These are phyloP conservation scores for Mastacembelus armatus DNA, from an alignment of 2,797 vertebrate species.

Conservation along the genomic window DNA sequence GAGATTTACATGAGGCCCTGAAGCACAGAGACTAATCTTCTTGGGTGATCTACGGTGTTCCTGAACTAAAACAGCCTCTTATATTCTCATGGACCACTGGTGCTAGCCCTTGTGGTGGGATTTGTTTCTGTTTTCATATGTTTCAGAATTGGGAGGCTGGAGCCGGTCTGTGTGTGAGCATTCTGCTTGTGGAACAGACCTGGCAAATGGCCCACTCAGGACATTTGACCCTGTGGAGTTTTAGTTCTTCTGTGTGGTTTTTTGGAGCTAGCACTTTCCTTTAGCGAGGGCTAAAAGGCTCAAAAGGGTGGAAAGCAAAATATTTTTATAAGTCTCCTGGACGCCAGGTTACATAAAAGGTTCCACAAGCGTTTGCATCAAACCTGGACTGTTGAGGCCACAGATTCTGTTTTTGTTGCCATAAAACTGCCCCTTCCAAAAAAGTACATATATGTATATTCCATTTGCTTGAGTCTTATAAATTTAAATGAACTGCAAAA, in stretches of 20 bases:
- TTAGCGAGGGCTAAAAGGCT: slow-evolving; percentile 89
- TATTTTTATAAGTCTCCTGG: slow-evolving; percentile 98
- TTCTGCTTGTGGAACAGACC: slow-evolving; percentile 78
- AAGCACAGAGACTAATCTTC: slow-evolving; percentile 77
- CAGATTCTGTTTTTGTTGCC: slow-evolving; percentile 93
- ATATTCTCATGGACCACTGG: slow-evolving; percentile 73
- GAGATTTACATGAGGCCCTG: slow-evolving; percentile 79
- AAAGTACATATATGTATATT: slow-evolving; percentile 88
- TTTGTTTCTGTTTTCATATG: slow-evolving; percentile 83
- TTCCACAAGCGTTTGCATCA: slow-evolving; percentile 94
- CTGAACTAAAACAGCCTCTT: slow-evolving; percentile 78
- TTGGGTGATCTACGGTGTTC: slow-evolving; percentile 74
- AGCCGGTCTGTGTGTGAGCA: slow-evolving; percentile 76
- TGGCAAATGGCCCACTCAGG: slow-evolving; percentile 83
- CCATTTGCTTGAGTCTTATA: slow-evolving; percentile 91
- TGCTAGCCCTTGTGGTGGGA: slow-evolving; percentile 73
- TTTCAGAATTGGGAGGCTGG: slow-evolving; percentile 69
- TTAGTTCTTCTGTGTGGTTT: slow-evolving; percentile 83
- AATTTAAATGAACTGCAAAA: slow-evolving; percentile 90
- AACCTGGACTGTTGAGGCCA: slow-evolving; percentile 91
- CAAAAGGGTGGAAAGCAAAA: slow-evolving; percentile 97
- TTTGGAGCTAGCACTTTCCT: slow-evolving; percentile 82
- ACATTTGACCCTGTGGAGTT: slow-evolving; percentile 85
- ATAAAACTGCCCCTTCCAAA: slow-evolving; percentile 87
- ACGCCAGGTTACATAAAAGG: slow-evolving; percentile 97